Conservation (phyloP, 2,888 invertebrate genomes). For the Aporophyla nigra region DNA sequence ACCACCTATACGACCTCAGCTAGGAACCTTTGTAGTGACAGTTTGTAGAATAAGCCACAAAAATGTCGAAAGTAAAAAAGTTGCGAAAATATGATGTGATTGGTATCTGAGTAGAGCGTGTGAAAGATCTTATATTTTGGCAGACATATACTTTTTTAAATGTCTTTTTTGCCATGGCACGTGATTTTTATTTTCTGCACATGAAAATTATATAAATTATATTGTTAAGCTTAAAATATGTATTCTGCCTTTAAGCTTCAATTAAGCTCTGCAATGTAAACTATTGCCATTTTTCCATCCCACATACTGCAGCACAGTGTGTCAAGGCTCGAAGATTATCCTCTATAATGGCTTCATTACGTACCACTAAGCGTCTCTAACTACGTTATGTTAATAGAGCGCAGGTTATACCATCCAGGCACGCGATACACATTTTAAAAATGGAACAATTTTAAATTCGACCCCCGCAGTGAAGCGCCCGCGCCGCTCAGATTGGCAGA, state of each 20-base stretch:
- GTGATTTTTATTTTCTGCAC: background rate
- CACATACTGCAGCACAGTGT: slow-evolving; percentile 53
- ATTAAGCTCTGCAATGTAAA: slow-evolving; percentile 29
- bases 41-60: slow-evolving; percentile 45
- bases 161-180: background rate
- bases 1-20: slow-evolving; percentile 77
- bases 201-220: background rate
- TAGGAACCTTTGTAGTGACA: slow-evolving; percentile 56
- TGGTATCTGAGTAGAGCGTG: slow-evolving; percentile 56
- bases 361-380: slow-evolving; percentile 68
- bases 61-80: slow-evolving; percentile 54
- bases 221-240: background rate
- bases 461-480: slow-evolving; percentile 87
- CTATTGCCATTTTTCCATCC: slow-evolving; percentile 47
- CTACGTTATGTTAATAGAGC: slow-evolving; percentile 82
- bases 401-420: slow-evolving; percentile 82
- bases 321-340: slow-evolving; percentile 66
- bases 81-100: slow-evolving; percentile 51
- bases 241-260: slow-evolving; percentile 1
- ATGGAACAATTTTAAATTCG: slow-evolving; percentile 84
- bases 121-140: slow-evolving; percentile 58
- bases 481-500: slow-evolving; percentile 87
- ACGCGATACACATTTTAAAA: slow-evolving; percentile 85
- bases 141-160: slow-evolving; percentile 21
- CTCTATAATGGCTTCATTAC: slow-evolving; percentile 83